Evolutionary conservation across 2,888 invertebrate genomes (phyloP).

Genomic region (Yponomeuta cagnagella): DNA sequence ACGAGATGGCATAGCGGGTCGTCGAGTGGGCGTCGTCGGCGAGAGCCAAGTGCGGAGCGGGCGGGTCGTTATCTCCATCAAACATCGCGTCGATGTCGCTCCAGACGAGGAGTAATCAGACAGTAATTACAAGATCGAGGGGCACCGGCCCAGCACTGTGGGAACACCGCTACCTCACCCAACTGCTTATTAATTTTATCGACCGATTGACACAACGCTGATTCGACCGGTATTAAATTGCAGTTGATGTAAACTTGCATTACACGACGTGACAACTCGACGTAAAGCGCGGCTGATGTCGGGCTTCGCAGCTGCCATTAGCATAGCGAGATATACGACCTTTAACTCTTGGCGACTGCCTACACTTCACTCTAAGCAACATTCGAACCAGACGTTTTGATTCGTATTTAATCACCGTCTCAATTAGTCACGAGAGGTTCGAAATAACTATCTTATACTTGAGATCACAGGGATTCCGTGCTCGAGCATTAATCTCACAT

Average conservation of each 20-base stretch:
- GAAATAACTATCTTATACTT: neutral
- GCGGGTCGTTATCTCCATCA: slow-evolving; percentile 63
- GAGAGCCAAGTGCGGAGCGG: slow-evolving; percentile 32
- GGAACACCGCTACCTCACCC: slow-evolving; percentile 11
- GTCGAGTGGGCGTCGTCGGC: slow-evolving; percentile 38
- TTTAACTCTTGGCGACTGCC: neutral
- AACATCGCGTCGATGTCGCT: slow-evolving; percentile 29
- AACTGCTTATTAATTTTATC: slow-evolving; percentile 15
- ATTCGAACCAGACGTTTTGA: slow-evolving; percentile 20
- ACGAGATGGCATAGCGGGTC: slow-evolving; percentile 21
- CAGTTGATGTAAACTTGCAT: neutral
- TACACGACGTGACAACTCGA: slow-evolving; percentile 3
- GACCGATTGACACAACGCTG: slow-evolving; percentile 9
- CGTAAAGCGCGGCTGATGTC: neutral
- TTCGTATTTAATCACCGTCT: slow-evolving; percentile 26
- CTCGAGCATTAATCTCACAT: slow-evolving; percentile 19
- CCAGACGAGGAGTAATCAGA: slow-evolving; percentile 43
- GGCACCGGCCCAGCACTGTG: slow-evolving; percentile 21
- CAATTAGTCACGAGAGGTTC: neutral
- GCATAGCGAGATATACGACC: neutral
- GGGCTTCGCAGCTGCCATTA: neutral
- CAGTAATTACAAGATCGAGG: slow-evolving; percentile 58
- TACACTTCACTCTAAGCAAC: neutral
- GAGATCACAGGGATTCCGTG: slow-evolving; percentile 17
- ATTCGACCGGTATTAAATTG: slow-evolving; percentile 1